phyloP scores from a whole-genome alignment of 2,113 vertebrate species.

The Salvator merianae region DNA sequence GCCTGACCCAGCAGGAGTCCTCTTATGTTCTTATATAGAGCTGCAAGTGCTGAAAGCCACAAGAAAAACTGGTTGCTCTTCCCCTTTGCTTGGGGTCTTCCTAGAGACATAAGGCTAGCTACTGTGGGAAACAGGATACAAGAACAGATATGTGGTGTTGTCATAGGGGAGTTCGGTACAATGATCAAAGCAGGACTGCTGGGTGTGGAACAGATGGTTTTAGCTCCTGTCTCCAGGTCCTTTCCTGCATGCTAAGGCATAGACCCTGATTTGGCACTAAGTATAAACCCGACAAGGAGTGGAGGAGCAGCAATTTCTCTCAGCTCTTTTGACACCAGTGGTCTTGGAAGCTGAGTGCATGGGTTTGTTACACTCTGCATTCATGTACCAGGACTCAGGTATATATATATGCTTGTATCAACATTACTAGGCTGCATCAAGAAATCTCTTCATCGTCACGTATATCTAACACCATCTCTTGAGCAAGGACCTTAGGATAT shows the following conservation, averaged over 20 bases:
- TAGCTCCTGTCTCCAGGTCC: neutral
- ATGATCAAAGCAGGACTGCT: neutral
- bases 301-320: neutral
- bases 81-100: too few species aligned
- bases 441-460: too few species aligned
- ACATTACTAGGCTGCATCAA: too few species aligned
- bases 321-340: neutral
- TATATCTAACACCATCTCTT: too few species aligned
- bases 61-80: too few species aligned
- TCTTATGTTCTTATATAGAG: too few species aligned
- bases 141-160: neutral
- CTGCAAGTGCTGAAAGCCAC: too few species aligned
- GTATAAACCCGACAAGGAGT: neutral
- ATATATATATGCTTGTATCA: too few species aligned
- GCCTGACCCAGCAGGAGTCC: too few species aligned
- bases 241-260: neutral
- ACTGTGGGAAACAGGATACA: neutral
- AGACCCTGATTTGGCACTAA: neutral
- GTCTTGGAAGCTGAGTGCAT: neutral
- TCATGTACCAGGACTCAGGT: too few species aligned
- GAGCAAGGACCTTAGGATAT: too few species aligned
- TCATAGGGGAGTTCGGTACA: neutral
- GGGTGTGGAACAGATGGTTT: neutral
- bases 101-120: neutral
- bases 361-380: neutral